Conservation (phyloP, 2,888 invertebrate genomes). For the Ectemnius continuus region DNA sequence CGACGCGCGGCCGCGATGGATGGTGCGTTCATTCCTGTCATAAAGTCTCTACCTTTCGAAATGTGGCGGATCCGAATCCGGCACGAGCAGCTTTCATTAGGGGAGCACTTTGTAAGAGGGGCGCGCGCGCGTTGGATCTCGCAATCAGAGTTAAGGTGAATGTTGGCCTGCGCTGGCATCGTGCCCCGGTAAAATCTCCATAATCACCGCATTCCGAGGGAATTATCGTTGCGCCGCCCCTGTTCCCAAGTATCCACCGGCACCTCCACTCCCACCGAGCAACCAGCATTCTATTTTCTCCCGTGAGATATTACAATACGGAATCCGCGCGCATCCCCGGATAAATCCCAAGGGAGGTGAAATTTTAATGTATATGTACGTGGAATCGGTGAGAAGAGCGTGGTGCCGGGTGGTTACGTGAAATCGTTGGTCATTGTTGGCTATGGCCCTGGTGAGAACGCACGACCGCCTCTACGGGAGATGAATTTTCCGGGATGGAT, state of each 20-base stretch:
- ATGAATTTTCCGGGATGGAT: conserved; percentile 47
- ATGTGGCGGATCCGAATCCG: too few species aligned
- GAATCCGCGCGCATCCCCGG: conserved; percentile 23
- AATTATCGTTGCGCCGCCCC: conserved; percentile 68
- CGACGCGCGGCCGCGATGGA: too few species aligned
- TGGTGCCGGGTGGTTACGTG: background rate
- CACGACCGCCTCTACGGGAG: conserved; percentile 4
- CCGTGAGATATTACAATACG: background rate
- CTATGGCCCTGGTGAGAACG: background rate
- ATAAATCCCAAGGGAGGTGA: conserved; percentile 36
- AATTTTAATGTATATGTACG: conserved; percentile 23
- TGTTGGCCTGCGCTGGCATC: conserved; percentile 62
- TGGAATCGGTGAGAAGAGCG: background rate
- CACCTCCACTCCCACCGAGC: too few species aligned
- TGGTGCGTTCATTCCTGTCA: too few species aligned
- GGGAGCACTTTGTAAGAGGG: too few species aligned
- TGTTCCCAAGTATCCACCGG: conserved; percentile 44
- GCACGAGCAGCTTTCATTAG: too few species aligned
- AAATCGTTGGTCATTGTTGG: conserved; percentile 35
- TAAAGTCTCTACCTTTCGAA: too few species aligned
- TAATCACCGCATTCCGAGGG: conserved; percentile 69
- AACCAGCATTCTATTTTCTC: too few species aligned
- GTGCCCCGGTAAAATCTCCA: conserved; percentile 72
- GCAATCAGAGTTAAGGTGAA: conserved; percentile 61
- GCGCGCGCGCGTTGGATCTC: conserved; percentile 28